These are phyloP conservation scores for Manis javanica DNA, from an alignment of 2,797 vertebrate genomes.

Conservation along the genomic window DNA sequence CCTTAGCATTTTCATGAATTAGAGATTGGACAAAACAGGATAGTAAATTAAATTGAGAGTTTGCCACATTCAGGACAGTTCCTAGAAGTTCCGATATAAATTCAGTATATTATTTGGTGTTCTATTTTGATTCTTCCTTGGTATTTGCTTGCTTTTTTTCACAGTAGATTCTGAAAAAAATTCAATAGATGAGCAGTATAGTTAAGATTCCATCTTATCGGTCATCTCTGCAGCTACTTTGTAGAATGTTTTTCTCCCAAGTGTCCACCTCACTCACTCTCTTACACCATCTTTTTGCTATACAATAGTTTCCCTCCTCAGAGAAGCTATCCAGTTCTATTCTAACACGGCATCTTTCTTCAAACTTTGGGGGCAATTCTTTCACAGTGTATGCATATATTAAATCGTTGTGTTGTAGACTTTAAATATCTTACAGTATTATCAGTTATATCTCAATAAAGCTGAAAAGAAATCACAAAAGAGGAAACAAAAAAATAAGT, in stretches of 20 bases:
- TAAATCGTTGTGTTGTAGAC: background rate
- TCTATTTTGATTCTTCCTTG: slow-evolving; percentile 28
- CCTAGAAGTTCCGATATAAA: background rate
- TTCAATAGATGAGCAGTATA: background rate
- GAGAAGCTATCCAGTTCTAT: background rate
- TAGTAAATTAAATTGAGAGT: slow-evolving; percentile 39
- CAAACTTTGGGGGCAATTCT: background rate
- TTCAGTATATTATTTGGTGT: background rate
- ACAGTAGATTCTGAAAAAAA: background rate
- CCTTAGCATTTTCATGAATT: slow-evolving; percentile 11
- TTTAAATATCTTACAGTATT: background rate
- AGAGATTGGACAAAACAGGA: background rate
- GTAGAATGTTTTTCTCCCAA: background rate
- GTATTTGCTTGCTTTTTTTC: slow-evolving; percentile 12
- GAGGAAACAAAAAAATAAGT: background rate
- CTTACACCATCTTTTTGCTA: background rate
- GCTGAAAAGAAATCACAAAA: background rate
- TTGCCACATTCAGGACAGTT: background rate
- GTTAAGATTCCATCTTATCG: background rate
- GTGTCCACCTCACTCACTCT: background rate
- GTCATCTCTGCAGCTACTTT: background rate
- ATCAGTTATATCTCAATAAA: background rate
- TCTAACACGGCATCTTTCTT: background rate
- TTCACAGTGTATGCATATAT: background rate
- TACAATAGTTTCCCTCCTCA: background rate